A percentile compares a stretch with the other conserved stretches of the same genome.
Evolutionary conservation across 23 tunicate genomes (phyloP).

Genomic region (Styela clava): DNA sequence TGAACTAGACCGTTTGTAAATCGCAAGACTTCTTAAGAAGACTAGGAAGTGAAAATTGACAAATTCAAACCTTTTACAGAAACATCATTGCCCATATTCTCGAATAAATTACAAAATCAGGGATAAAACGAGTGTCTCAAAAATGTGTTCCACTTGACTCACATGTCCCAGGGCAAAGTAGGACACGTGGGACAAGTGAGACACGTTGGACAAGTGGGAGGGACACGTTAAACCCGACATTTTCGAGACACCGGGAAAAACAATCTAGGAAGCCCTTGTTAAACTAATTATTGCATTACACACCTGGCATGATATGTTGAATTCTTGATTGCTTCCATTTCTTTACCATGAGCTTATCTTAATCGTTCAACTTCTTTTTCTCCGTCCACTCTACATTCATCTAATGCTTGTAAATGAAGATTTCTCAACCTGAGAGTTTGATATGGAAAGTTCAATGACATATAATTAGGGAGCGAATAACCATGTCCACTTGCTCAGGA

Average conservation of each 20-base stretch:
- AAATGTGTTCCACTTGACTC: too few relatives aligned
- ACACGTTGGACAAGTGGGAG: too few relatives aligned
- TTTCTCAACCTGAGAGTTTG: conserved; percentile 52
- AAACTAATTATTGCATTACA: neutral
- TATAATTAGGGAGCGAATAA: too few relatives aligned
- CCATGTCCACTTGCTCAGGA: too few relatives aligned
- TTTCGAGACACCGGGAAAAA: too few relatives aligned
- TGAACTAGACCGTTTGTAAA: neutral
- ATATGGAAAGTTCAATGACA: too few relatives aligned
- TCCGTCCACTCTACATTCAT: conserved; percentile 57
- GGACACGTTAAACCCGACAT: too few relatives aligned
- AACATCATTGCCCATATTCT: neutral
- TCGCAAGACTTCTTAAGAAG: neutral
- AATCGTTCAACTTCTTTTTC: conserved; percentile 36
- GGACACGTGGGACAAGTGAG: too few relatives aligned
- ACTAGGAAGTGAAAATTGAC: neutral
- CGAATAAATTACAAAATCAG: too few relatives aligned
- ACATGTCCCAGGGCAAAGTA: too few relatives aligned
- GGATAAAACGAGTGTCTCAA: neutral
- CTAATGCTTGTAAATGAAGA: conserved; percentile 62
- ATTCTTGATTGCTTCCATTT: conserved; percentile 51
- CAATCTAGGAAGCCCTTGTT: too few relatives aligned
- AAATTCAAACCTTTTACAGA: neutral
- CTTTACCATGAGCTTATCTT: conserved; percentile 37
- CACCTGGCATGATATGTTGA: conserved; percentile 59